Evolutionary conservation across 1,140 invertebrate genomes (phyloP).

Genomic region (Lordiphosa collinella): DNA sequence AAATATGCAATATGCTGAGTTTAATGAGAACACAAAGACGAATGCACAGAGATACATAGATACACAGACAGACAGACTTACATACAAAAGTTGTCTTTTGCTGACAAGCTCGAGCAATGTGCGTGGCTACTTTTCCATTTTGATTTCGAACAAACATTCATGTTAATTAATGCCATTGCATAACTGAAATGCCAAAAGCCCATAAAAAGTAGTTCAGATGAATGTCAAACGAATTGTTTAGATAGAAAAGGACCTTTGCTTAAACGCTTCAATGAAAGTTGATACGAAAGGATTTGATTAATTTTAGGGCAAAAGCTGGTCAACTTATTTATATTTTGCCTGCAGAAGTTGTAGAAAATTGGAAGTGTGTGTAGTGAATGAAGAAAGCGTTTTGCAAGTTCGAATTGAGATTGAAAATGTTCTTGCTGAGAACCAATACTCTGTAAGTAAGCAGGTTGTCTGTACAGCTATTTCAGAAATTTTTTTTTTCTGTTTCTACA

Average conservation of each 20-base stretch:
- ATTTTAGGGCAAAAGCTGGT: too few relatives aligned
- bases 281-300: too few relatives aligned
- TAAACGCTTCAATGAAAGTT: too few relatives aligned
- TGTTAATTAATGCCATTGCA: conserved; percentile 65
- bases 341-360: too few relatives aligned
- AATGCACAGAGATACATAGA: conserved; percentile 5
- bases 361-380: too few relatives aligned
- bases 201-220: conserved; percentile 20
- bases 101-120: conserved; percentile 35
- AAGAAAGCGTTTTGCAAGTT: too few relatives aligned
- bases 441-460: too few relatives aligned
- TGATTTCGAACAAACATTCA: conserved; percentile 47
- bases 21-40: conserved; percentile 4
- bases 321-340: too few relatives aligned
- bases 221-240: conserved; percentile 7
- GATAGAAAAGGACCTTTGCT: neutral
- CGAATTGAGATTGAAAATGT: too few relatives aligned
- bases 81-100: conserved; percentile 8
- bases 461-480: too few relatives aligned
- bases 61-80: neutral
- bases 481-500: too few relatives aligned
- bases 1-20: conserved; percentile 7
- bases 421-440: too few relatives aligned
- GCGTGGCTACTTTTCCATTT: conserved; percentile 60
- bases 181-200: conserved; percentile 39